Conservation (phyloP, 1,140 invertebrate genomes). For the Caenorhabditis tropicalis region DNA sequence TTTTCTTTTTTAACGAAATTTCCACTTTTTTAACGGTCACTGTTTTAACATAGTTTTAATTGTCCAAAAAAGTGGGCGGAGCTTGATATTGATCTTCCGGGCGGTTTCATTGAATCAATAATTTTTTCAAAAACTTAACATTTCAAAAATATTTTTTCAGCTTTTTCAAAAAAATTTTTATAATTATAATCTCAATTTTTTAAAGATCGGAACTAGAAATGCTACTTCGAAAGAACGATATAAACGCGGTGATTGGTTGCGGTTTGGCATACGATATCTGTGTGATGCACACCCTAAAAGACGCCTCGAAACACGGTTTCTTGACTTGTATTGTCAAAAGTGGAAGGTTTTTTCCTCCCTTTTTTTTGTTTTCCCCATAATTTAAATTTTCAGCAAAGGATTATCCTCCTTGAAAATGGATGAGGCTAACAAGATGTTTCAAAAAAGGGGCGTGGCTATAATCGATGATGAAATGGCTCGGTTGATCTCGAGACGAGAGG, state of each 20-base stretch:
- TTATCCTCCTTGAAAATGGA: slow-evolving; percentile 22
- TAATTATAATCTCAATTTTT: neutral
- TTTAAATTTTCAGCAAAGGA: slow-evolving; percentile 9
- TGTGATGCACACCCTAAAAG: slow-evolving; percentile 75
- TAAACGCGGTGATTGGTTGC: slow-evolving; percentile 92
- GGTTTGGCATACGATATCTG: slow-evolving; percentile 95
- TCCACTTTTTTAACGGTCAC: too few species aligned
- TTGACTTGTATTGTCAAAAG: slow-evolving; percentile 22
- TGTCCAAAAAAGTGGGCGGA: too few species aligned
- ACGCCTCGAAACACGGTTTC: slow-evolving; percentile 24
- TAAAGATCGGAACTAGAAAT: slow-evolving; percentile 82
- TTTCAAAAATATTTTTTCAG: neutral
- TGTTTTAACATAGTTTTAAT: too few species aligned
- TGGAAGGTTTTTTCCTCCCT: neutral
- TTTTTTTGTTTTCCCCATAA: neutral
- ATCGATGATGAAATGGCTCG: slow-evolving; percentile 34
- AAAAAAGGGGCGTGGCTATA: slow-evolving; percentile 31
- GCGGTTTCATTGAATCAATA: too few species aligned
- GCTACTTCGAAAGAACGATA: slow-evolving; percentile 81
- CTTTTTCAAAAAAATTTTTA: neutral
- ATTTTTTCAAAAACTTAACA: too few species aligned
- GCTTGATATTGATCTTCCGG: too few species aligned
- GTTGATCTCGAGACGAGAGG: slow-evolving; percentile 31
- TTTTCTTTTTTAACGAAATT: too few species aligned
- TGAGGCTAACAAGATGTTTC: slow-evolving; percentile 36